A percentile compares a stretch with the other conserved stretches of the same genome.
Conservation (phyloP, 2,888 invertebrate genomes). For the Trachelus troglodyta region DNA sequence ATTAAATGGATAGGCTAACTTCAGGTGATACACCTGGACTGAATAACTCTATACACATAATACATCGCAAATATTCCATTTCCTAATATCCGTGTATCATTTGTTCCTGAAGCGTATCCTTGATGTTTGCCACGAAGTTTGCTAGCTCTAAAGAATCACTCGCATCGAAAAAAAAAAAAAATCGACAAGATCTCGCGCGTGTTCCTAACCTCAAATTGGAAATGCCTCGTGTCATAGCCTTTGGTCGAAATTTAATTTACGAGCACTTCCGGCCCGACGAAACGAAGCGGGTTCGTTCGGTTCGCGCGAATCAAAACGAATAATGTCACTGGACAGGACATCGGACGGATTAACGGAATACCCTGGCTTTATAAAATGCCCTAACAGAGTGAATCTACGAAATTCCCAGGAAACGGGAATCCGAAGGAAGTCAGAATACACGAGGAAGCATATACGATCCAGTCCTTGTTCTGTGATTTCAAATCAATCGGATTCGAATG, state of each 20-base stretch:
- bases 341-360: constrained; percentile 10
- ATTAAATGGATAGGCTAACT: not conserved
- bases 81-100: not conserved
- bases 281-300: not conserved
- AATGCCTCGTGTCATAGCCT: not conserved
- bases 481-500: not conserved
- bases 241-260: not conserved
- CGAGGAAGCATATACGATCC: constrained; percentile 10
- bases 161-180: not conserved
- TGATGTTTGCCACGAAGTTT: not conserved
- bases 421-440: constrained; percentile 17
- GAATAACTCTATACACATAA: not conserved
- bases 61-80: not conserved
- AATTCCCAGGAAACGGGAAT: not conserved
- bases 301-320: not conserved
- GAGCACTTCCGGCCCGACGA: not conserved
- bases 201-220: not conserved
- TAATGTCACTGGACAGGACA: constrained; percentile 36
- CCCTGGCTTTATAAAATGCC: not conserved
- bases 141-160: not conserved
- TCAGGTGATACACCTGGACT: not conserved
- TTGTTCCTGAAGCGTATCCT: not conserved
- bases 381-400: not conserved
- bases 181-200: not conserved
- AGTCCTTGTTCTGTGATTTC: not conserved